Evolutionary conservation across 2,888 invertebrate genomes (phyloP).

Genomic region (Scaptomyza caliginosa): DNA sequence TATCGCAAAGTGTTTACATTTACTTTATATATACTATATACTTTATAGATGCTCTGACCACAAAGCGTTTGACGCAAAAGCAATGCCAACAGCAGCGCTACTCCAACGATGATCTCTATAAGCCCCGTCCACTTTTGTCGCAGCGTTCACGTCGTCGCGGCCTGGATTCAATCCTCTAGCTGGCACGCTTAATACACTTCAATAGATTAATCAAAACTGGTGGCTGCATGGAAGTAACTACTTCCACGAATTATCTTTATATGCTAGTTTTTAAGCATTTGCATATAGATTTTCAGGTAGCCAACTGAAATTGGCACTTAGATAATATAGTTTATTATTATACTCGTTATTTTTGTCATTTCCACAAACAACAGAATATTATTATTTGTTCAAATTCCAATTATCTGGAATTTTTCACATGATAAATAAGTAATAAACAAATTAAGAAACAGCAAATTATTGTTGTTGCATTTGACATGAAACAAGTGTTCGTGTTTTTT

Average conservation of each 20-base stretch:
- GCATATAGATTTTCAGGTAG: neutral
- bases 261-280: neutral
- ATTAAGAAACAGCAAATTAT: conserved; percentile 46
- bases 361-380: neutral
- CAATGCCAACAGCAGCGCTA: conserved; percentile 86
- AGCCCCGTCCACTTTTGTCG: conserved; percentile 87
- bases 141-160: conserved; percentile 85
- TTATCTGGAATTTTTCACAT: neutral
- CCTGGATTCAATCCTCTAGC: conserved; percentile 71
- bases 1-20: neutral
- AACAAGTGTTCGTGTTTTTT: conserved; percentile 46
- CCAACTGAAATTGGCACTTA: neutral
- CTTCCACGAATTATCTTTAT: neutral
- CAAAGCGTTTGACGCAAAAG: conserved; percentile 63
- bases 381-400: neutral
- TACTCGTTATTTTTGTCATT: neutral
- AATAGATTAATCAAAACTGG: conserved; percentile 11
- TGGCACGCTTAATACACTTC: neutral
- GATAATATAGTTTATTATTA: conserved; percentile 4
- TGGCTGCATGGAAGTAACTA: neutral
- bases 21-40: neutral
- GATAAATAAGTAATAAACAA: conserved; percentile 8
- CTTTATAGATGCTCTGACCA: conserved; percentile 41
- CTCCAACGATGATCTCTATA: conserved; percentile 89
- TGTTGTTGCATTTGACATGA: conserved; percentile 67